Base-by-base conservation (phyloP, 1,140 invertebrate genomes). In the Tetragnatha versicolor region DNA sequence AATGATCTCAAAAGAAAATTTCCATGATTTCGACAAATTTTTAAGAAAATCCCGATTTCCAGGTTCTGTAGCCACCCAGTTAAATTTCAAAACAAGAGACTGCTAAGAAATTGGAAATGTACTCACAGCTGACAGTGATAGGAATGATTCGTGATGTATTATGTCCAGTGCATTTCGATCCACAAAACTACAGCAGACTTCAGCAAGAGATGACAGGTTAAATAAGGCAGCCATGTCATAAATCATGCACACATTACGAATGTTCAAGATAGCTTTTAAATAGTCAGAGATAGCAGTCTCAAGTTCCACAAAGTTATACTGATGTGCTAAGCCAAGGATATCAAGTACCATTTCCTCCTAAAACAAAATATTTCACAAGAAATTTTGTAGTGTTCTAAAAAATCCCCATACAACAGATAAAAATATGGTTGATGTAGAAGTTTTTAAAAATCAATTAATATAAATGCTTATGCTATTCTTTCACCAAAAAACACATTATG, bases 271-370 rank as follows among this genome's bases (percentile, higher is more conserved):
- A 84, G 95, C 93, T 81, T 92, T 91, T 79, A 99, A 86, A 87
- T 96, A 97, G 83, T 98, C 94, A 1, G 94, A 98, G 79, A 99
- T 94, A 14, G 95, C 91, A 9, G 90, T 87, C 88, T 98, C 95
- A 61, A 99, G 86, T 84, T 98, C 94, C 80, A 91, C 89, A 88
- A 98, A 98, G 39, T 95, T 95, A 88, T 97, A 99, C 83, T 97
- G 92, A 89, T 99, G 95, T 29, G 95, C 93, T 83, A 99, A 88
- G 33, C 90, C 93, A 61, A 97, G 86, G 53, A 94, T 92, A 84
- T 97, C 95, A 70, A 97, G 87, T 42, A 97, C 89, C 45, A 92
- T 89, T 81, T 96, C 94, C 84, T 96, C 94, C 89, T 90, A 83
- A 85, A 79, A 69, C n/a, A 45, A 9, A 66, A 37, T n/a, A n/a